Evolutionary conservation across 2,113 vertebrate species (phyloP).

Genomic region (Triplophysa siluroides): DNA sequence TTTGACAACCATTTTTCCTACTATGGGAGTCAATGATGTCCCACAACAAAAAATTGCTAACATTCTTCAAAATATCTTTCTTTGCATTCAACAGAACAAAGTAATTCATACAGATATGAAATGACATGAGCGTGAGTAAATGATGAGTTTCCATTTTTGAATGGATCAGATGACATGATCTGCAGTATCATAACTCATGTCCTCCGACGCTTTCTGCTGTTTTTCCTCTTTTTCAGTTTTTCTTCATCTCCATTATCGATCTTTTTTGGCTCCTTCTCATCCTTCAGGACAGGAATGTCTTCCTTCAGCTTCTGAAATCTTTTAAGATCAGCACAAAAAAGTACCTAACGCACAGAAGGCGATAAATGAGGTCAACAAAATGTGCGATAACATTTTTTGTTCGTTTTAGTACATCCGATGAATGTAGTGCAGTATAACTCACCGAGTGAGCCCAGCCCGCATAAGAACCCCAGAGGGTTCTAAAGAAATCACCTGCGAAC

Average conservation of each 20-base stretch:
- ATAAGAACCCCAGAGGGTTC: conserved; percentile 84
- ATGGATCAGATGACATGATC: background rate
- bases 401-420: too few relatives aligned
- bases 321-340: conserved; percentile 89
- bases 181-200: conserved; percentile 46
- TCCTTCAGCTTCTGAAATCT: conserved; percentile 76
- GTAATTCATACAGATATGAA: too few relatives aligned
- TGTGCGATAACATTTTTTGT: background rate
- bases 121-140: too few relatives aligned
- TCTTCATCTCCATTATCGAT: conserved; percentile 10
- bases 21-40: too few relatives aligned
- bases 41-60: too few relatives aligned
- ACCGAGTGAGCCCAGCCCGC: conserved; percentile 96
- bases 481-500: conserved; percentile 86
- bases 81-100: too few relatives aligned
- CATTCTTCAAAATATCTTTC: too few relatives aligned
- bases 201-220: conserved; percentile 49
- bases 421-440: conserved; percentile 64
- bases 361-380: background rate
- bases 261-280: conserved; percentile 45
- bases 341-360: conserved; percentile 70
- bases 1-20: too few relatives aligned
- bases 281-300: conserved; percentile 35
- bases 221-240: conserved; percentile 23
- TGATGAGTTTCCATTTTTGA: too few relatives aligned